Percentiles rank a stretch among this genome's conserved stretches.
Conservation (phyloP, 1,140 invertebrate genomes). For the Latrodectus geometricus region DNA sequence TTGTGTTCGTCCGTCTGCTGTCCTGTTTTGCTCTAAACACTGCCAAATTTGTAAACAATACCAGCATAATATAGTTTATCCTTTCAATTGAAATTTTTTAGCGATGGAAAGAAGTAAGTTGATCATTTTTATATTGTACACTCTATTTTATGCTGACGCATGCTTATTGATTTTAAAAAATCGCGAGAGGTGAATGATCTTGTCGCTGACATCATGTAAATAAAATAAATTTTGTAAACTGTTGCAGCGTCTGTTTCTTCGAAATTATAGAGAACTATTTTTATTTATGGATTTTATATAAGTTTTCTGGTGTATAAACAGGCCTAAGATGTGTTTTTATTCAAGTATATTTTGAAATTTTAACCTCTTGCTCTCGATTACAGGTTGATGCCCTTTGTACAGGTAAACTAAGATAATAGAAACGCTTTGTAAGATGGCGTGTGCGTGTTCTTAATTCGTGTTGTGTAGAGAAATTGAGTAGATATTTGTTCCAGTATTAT, state of each 20-base stretch:
- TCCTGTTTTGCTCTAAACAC: background rate
- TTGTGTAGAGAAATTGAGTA: background rate
- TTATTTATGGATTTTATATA: background rate
- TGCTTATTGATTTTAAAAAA: slow-evolving; percentile 35
- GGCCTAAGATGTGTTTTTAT: background rate
- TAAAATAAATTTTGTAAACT: background rate
- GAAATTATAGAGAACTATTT: background rate
- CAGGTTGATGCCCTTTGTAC: slow-evolving; percentile 59
- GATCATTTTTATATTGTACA: background rate
- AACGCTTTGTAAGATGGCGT: slow-evolving; percentile 30
- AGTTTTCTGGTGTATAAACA: background rate
- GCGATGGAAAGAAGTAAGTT: slow-evolving; percentile 51
- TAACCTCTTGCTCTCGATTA: slow-evolving; percentile 42
- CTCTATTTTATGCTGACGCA: background rate
- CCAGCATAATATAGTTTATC: background rate
- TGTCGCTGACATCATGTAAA: background rate
- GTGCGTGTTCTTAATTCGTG: background rate
- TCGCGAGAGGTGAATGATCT: slow-evolving; percentile 54
- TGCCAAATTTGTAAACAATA: background rate
- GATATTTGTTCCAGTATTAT: too few relatives aligned
- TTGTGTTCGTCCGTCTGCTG: background rate
- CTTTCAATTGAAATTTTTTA: background rate
- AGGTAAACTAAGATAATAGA: slow-evolving; percentile 47
- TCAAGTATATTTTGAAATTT: background rate
- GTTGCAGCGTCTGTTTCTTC: background rate